phyloP scores from a whole-genome alignment of 1,140 invertebrate species.

The Diachasma alloeum region DNA sequence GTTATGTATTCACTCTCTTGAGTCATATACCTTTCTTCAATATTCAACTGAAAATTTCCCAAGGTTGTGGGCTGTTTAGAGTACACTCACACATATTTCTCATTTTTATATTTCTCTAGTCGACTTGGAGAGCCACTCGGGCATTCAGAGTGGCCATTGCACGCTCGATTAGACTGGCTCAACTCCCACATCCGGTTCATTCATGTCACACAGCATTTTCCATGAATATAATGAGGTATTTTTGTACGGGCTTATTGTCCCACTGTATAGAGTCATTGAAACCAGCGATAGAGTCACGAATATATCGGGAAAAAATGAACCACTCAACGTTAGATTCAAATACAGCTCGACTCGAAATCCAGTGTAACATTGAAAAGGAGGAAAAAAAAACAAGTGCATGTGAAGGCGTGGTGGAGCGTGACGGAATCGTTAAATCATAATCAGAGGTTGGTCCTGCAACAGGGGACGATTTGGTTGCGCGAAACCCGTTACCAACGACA shows the following conservation, averaged over 20 bases:
- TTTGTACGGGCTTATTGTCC: background rate
- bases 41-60: too few species aligned
- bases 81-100: background rate
- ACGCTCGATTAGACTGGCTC: slow-evolving; percentile 14
- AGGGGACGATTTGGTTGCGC: slow-evolving; percentile 26
- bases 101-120: slow-evolving; percentile 1
- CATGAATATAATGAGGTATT: slow-evolving; percentile 7
- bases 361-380: background rate
- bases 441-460: slow-evolving; percentile 21
- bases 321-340: slow-evolving; percentile 18
- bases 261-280: background rate
- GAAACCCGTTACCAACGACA: slow-evolving; percentile 27
- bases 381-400: slow-evolving; percentile 23
- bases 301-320: slow-evolving; percentile 26
- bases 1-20: background rate
- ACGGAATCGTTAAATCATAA: slow-evolving; percentile 46
- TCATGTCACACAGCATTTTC: slow-evolving; percentile 10
- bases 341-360: background rate
- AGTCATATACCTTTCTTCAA: background rate
- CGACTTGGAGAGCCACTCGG: slow-evolving; percentile 1
- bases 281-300: background rate
- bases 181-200: slow-evolving; percentile 18
- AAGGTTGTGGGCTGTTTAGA: too few species aligned
- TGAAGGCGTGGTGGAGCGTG: slow-evolving; percentile 29
- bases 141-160: background rate